phyloP scores from a whole-genome alignment of 1,140 invertebrate genomes.

The Drosophila nannoptera region DNA sequence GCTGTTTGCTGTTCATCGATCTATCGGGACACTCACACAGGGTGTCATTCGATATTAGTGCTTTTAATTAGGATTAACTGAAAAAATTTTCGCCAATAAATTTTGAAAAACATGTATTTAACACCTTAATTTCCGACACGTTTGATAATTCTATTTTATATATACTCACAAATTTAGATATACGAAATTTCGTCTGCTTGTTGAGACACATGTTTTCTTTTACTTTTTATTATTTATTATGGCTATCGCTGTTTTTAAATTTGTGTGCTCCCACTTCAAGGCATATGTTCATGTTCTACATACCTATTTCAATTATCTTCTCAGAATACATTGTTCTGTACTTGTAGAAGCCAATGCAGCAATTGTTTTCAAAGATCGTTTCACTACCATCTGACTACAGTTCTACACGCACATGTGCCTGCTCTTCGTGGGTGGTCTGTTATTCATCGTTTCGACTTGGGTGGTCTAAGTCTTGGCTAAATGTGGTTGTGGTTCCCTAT shows the following conservation, averaged over 20 bases:
- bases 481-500: conserved; percentile 29
- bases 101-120: background rate
- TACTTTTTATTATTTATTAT: conserved; percentile 24
- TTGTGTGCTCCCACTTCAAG: conserved; percentile 47
- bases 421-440: conserved; percentile 67
- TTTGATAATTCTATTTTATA: too few relatives aligned
- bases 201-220: conserved; percentile 17
- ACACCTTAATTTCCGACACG: background rate
- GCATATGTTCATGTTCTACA: conserved; percentile 59
- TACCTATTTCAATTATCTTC: conserved; percentile 52
- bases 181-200: background rate
- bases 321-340: conserved; percentile 25
- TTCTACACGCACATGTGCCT: conserved; percentile 34
- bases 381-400: conserved; percentile 22
- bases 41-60: background rate
- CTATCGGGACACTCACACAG: conserved; percentile 2
- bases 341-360: conserved; percentile 44
- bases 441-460: conserved; percentile 63
- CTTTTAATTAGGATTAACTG: conserved; percentile 3
- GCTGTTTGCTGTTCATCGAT: background rate
- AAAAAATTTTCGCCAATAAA: background rate
- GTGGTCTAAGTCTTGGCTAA: conserved; percentile 50
- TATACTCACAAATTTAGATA: background rate
- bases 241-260: conserved; percentile 43
- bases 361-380: conserved; percentile 60